phyloP scores from a whole-genome alignment of 2,113 vertebrate genomes.

The Lanius ludovicianus region DNA sequence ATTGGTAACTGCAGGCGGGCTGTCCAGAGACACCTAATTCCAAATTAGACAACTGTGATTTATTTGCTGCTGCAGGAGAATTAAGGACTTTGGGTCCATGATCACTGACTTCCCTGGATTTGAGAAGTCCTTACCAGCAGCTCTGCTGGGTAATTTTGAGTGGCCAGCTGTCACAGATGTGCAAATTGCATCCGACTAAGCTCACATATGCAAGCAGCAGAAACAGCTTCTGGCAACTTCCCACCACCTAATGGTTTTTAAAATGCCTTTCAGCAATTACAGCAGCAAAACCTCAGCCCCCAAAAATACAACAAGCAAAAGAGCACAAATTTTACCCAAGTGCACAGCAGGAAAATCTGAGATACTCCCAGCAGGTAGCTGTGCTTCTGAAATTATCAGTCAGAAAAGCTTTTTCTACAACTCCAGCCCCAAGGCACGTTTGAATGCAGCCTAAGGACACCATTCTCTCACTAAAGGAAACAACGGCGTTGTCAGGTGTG shows the following conservation, averaged over 20 bases:
- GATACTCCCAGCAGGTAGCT: not conserved
- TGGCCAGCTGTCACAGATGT: not conserved
- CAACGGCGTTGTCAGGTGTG: not conserved
- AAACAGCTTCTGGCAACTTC: not conserved
- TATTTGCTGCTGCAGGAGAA: not conserved
- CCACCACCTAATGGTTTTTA: not conserved
- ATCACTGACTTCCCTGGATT: not conserved
- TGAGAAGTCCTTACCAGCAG: not conserved
- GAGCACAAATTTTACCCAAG: not conserved
- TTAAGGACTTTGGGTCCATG: not conserved
- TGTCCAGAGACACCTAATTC: not conserved
- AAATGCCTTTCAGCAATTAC: not conserved
- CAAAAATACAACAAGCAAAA: not conserved
- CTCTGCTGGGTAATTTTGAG: not conserved
- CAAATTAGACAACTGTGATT: not conserved
- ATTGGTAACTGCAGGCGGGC: not conserved
- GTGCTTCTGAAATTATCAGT: not conserved
- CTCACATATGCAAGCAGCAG: not conserved
- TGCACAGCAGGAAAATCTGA: not conserved
- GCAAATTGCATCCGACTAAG: not conserved
- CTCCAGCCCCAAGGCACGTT: not conserved
- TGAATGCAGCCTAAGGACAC: not conserved
- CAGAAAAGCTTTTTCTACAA: not conserved
- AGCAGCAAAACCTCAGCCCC: not conserved
- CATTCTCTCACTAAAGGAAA: not conserved